Base-by-base conservation (phyloP, 2,113 vertebrate species). In the Anarrhichthys ocellatus region DNA sequence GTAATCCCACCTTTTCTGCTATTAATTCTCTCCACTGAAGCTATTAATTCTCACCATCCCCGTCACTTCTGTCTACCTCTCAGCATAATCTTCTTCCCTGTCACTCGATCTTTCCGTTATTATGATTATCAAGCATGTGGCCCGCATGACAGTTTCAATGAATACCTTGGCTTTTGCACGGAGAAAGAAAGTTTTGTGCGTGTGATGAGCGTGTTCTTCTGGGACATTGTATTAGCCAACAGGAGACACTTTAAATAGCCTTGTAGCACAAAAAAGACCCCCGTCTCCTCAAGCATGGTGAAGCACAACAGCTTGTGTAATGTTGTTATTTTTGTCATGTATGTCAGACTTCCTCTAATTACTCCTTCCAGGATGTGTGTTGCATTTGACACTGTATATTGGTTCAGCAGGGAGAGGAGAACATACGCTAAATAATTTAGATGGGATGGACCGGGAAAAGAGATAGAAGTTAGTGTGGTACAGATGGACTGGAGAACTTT, bases 221-320 rank as follows among this genome's bases (percentile, higher is more conserved):
- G 87, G 85, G 79, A 80, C 15, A 29, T 50, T 29, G 44, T 65
- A 82, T 87, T 91, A 82, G 79, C 80, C 84, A 75, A 78, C 68
- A 68, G 86, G 65, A 82, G 80, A 70, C 50, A 64, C 56, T 89
- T 87, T 62, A 84, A 83, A 88, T 73, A 87, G 87, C 63, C 66
- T 48, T 62, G 74, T 70, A 75, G 74, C 85, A 68, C 89, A 88
- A 46, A 74, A 44, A 77, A 64, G 59, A 87, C 68, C 42, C 59
- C 20, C 34, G 32, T 46, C 50, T 76, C 32, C 40, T 85, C 36
- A 17, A 46, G 65, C 44, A 72, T 24, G 66, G 42, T 62, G 58
- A 78, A 73, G 59, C 66, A 75, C 75, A 85, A 27, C 76, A 46
- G n/a, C 84, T 88, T 89, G 84, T 80, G 78, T 86, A 87, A 91